Percentiles rank a stretch among this genome's conserved stretches.
These are phyloP conservation scores for Streptopelia turtur DNA, from an alignment of 2,797 vertebrate genomes.

Conservation along the genomic window DNA sequence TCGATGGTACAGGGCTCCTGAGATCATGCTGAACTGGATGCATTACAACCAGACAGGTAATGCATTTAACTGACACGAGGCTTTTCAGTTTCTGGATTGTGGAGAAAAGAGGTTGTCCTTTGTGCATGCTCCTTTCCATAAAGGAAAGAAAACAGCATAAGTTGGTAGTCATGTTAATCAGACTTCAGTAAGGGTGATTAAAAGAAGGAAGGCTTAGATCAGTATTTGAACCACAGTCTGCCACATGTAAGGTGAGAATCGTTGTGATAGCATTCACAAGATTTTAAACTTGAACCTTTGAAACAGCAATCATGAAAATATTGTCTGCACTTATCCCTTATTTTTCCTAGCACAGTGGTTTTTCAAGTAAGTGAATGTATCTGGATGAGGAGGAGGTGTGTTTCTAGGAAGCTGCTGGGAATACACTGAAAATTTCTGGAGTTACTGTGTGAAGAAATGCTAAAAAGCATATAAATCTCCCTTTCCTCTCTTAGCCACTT, in stretches of 20 bases:
- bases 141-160: neutral
- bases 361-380: neutral
- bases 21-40: conserved; percentile 99
- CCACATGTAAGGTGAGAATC: neutral
- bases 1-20: conserved; percentile 95
- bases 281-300: neutral
- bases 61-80: neutral
- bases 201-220: neutral
- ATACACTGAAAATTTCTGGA: neutral
- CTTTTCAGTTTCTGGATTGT: neutral
- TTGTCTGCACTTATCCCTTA: neutral
- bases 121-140: fast-evolving
- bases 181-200: neutral
- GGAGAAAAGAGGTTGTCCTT: neutral
- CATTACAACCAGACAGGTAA: conserved; percentile 98
- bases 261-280: neutral
- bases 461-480: neutral
- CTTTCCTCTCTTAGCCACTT: neutral
- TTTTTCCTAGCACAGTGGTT: neutral
- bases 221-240: neutral
- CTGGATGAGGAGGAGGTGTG: neutral
- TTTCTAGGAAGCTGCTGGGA: neutral
- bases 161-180: neutral
- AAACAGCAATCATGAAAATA: neutral
- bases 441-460: neutral